phyloP scores from a whole-genome alignment of 2,113 vertebrate genomes.

The Cichladusa arquata region DNA sequence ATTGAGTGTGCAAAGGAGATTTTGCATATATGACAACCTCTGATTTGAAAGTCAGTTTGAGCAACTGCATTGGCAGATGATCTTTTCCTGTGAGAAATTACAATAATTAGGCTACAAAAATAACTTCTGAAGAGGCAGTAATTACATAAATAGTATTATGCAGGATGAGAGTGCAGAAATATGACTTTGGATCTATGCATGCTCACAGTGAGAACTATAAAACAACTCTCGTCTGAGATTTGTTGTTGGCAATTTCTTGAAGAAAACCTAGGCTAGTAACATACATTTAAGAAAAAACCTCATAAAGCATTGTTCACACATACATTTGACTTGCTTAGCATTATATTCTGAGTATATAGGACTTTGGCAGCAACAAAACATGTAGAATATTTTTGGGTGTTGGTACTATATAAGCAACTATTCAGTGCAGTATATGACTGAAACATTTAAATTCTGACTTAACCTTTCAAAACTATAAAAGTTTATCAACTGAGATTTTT shows the following conservation, averaged over 20 bases:
- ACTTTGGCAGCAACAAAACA: neutral
- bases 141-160: neutral
- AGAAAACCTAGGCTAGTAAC: neutral
- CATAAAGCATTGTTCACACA: neutral
- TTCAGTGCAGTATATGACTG: neutral
- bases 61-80: neutral
- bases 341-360: neutral
- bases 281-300: neutral
- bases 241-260: neutral
- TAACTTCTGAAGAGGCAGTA: conserved; percentile 12
- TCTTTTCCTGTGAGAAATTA: conserved; percentile 13
- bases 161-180: neutral
- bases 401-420: neutral
- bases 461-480: neutral
- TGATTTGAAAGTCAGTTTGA: conserved; percentile 22
- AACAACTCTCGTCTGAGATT: neutral
- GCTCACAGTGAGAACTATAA: neutral
- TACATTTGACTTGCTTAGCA: neutral
- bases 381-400: neutral
- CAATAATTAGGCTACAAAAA: conserved; percentile 35
- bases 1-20: neutral
- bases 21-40: neutral
- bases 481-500: neutral
- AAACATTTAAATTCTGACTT: neutral
- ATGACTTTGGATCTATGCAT: neutral